These are phyloP conservation scores for Chaetura pelagica DNA, from an alignment of 2,113 vertebrate genomes.

Conservation along the genomic window DNA sequence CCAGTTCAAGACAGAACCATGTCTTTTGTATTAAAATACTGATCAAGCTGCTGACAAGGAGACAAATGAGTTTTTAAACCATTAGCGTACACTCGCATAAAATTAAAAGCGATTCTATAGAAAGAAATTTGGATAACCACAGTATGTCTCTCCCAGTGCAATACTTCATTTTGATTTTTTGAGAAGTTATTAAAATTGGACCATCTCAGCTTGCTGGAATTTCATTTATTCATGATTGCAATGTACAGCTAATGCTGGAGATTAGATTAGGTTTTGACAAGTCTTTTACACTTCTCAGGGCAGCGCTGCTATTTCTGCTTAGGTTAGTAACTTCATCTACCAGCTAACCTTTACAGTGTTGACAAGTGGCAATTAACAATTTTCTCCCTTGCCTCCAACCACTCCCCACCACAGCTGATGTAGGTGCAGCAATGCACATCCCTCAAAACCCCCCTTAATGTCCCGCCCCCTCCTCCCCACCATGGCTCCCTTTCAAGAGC, in stretches of 20 bases:
- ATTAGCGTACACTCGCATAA: not conserved
- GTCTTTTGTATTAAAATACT: constrained; percentile 8
- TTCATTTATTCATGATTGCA: constrained; percentile 30
- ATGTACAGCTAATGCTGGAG: not conserved
- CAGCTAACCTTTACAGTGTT: not conserved
- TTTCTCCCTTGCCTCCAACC: not conserved
- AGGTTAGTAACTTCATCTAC: constrained; percentile 19
- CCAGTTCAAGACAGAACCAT: not conserved
- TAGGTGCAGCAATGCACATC: not conserved
- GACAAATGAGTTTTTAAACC: constrained; percentile 49
- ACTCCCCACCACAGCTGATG: not conserved
- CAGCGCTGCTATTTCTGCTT: not conserved
- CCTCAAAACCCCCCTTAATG: accelerated
- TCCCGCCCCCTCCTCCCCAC: not conserved
- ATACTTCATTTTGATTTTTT: not conserved
- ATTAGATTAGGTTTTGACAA: constrained; percentile 42
- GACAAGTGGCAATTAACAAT: not conserved
- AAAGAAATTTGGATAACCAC: not conserved
- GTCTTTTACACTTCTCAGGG: constrained; percentile 21
- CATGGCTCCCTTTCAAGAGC: not conserved
- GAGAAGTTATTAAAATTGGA: constrained; percentile 37
- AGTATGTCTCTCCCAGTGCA: not conserved
- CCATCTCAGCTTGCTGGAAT: not conserved
- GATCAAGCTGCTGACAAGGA: constrained; percentile 45
- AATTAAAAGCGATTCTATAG: not conserved